A percentile compares a stretch with the other conserved stretches of the same genome.
Conservation (phyloP, 2,113 vertebrate species). For the Beaufortia kweichowensis region DNA sequence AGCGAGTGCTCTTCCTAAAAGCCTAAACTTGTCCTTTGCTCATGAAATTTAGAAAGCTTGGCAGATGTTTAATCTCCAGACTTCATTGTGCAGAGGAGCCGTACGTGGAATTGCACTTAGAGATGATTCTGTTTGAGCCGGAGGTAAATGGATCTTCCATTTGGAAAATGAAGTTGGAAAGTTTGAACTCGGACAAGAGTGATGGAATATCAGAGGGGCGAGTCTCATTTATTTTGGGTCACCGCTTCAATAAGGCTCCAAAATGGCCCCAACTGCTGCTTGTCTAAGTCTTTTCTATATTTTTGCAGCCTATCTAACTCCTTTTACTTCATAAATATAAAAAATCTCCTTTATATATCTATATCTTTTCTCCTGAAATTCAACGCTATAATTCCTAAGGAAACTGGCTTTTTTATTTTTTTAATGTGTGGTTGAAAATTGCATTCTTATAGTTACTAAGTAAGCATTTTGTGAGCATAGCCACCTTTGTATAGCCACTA, state of each 20-base stretch:
- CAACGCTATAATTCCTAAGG: neutral
- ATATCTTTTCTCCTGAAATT: too few relatives aligned
- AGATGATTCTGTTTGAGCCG: conserved; percentile 14
- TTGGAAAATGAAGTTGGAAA: neutral
- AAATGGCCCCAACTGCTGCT: neutral
- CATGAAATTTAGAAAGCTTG: conserved; percentile 56
- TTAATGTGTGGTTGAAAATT: neutral
- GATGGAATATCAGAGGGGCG: neutral
- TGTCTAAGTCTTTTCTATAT: neutral
- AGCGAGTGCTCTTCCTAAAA: conserved; percentile 51
- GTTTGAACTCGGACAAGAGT: neutral
- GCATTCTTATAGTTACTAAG: neutral
- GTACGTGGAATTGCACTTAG: conserved; percentile 57
- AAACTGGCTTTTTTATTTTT: neutral
- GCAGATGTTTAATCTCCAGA: conserved; percentile 48
- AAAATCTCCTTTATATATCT: too few relatives aligned
- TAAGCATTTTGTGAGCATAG: neutral
- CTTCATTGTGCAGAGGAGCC: conserved; percentile 45
- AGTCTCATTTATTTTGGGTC: neutral
- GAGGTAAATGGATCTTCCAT: conserved; percentile 27
- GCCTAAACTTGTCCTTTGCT: conserved; percentile 56
- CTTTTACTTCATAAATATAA: too few relatives aligned
- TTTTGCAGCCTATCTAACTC: too few relatives aligned
- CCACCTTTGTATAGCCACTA: neutral
- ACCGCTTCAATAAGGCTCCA: neutral